Conservation (phyloP, 1,140 invertebrate genomes). For the Macrostomum lignano region DNA sequence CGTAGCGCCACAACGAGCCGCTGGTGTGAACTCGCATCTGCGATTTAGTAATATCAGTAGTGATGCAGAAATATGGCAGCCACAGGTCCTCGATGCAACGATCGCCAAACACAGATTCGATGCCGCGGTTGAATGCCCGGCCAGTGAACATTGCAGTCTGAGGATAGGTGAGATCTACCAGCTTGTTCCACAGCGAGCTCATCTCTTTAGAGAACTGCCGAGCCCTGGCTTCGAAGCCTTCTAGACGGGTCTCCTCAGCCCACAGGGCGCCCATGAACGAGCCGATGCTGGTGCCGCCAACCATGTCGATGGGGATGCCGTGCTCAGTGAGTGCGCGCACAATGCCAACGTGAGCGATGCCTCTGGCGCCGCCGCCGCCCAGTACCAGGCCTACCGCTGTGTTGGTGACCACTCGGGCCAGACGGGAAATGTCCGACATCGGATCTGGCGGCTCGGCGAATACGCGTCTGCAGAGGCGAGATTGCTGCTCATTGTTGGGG, state of each 20-base stretch:
- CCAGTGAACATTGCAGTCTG: constrained; percentile 86
- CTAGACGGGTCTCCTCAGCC: constrained; percentile 68
- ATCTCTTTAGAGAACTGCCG: constrained; percentile 43
- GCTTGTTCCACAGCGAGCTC: constrained; percentile 55
- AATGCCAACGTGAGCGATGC: constrained; percentile 77
- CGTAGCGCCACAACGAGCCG: constrained; percentile 94
- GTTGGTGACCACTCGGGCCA: constrained; percentile 81
- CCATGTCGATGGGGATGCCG: constrained; percentile 86
- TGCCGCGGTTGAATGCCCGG: constrained; percentile 36
- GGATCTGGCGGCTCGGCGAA: constrained; percentile 39
- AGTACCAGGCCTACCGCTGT: constrained; percentile 56
- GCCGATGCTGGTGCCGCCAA: constrained; percentile 84
- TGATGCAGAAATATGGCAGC: constrained; percentile 90
- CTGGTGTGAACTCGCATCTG: constrained; percentile 73
- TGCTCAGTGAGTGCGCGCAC: constrained; percentile 65
- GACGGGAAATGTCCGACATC: constrained; percentile 75
- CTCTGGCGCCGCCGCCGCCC: constrained; percentile 73
- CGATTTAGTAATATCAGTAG: constrained; percentile 82
- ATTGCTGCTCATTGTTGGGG: not conserved
- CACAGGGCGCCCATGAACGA: constrained; percentile 84
- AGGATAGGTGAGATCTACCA: constrained; percentile 74
- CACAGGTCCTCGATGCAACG: constrained; percentile 54
- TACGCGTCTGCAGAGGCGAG: constrained; percentile 35
- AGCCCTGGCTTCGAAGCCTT: constrained; percentile 33
- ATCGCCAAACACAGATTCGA: constrained; percentile 61